phyloP scores from a whole-genome alignment of 2,113 vertebrate species.

The Saguinus imperator region DNA sequence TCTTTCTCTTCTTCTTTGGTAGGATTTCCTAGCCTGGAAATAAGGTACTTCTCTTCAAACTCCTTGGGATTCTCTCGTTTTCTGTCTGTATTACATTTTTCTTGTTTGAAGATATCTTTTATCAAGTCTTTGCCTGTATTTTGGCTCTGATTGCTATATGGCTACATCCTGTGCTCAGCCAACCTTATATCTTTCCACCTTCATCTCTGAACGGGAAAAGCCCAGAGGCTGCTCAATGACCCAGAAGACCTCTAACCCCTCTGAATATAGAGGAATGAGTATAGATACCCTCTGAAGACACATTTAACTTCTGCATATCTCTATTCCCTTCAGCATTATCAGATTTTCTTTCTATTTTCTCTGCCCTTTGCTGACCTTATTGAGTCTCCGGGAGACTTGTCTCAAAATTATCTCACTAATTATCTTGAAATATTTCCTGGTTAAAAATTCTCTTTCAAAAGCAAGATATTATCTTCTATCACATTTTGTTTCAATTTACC shows the following conservation, averaged over 20 bases:
- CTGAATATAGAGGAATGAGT: not conserved
- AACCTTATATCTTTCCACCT: not conserved
- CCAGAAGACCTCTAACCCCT: not conserved
- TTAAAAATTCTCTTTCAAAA: conserved; percentile 51
- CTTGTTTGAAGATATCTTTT: not conserved
- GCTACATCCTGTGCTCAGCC: not conserved
- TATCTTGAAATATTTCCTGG: conserved; percentile 49
- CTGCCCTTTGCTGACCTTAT: not conserved
- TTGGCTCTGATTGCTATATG: not conserved
- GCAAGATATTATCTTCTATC: not conserved
- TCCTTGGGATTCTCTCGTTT: not conserved
- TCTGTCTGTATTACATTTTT: not conserved
- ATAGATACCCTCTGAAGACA: not conserved
- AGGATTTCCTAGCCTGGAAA: not conserved
- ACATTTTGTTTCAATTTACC: not conserved
- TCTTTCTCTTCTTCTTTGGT: not conserved
- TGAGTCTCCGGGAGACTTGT: not conserved
- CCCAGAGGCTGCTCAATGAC: not conserved
- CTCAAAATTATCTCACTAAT: conserved; percentile 54
- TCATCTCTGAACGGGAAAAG: not conserved
- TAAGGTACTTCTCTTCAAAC: not conserved
- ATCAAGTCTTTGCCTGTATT: not conserved
- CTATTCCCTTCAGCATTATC: not conserved
- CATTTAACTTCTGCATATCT: conserved; percentile 16
- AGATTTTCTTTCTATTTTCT: conserved; percentile 9